Evolutionary conservation across 2,797 vertebrate species (phyloP), one percentile per base, ranked within the genome.

Genomic region (Setipinna tenuifilis): DNA sequence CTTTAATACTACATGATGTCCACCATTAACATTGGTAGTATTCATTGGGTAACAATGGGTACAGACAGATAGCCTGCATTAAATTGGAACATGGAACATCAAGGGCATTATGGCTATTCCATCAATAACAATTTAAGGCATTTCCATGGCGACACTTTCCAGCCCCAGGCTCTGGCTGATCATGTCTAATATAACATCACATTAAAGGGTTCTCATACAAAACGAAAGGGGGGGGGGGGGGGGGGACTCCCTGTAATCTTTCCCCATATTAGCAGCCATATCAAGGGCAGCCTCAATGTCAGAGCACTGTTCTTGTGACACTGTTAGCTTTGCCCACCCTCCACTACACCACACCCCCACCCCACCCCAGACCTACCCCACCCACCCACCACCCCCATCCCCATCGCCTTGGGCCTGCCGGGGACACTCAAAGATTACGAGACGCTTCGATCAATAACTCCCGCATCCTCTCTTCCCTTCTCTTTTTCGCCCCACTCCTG

Each of bases 371-470:
- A 5, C 28, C 21, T 54, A 21, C 57, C 35, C 12, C 28, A 62
- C 86, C 31, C 90, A 3, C 50, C 7, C 50, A 54, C 50, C 0
- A 3, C 50, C 50, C 0, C 50, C 14, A 54, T 54, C 50, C 50
- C 50, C 50, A 54, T 54, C 50, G 50, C 68, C 88, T 86, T 85
- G 17, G 88, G 86, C 85, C 89, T 89, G 83, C 83, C 89, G 88
- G 48, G 84, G 86, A 85, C 46, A 88, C 85, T 89, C 89, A 89
- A 85, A 71, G 89, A 93, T 88, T 90, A 87, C 89, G 90, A 91
- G 87, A 85, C 88, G 87, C 92, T 87, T 91, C 89, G 88, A 85
- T 91, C 90, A 83, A 93, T 92, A 91, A 90, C 86, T 62, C 14
- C 23, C 17, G 17, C 1, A 87, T 91, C 91, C 88, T 86, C 61